Evolutionary conservation across 1,140 invertebrate species (phyloP), one percentile per base, ranked within the genome.

Genomic region (Laupala kohalensis): DNA sequence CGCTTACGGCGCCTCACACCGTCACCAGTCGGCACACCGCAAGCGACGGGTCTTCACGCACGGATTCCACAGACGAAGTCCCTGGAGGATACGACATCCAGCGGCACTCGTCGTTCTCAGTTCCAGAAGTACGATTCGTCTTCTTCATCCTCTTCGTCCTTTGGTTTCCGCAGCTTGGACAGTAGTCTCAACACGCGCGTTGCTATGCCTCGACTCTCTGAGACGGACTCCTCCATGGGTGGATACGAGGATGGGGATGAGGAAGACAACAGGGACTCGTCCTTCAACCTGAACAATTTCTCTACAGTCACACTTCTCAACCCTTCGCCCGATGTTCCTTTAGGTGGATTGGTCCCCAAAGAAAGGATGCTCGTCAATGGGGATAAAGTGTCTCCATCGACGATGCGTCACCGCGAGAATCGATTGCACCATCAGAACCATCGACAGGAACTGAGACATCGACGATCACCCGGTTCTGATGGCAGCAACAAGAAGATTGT

Each of bases 241-340:
- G 81, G 83, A 19, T 86, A 86, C 73, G 84, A 85, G 70, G 84
- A 86, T 71, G 84, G 83, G 0, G 84, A 84, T 73, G 85, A 86
- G 66, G 82, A 83, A 74, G 84, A 86, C 70, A 82, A 81, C 74
- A 81, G 71, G 4, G 74, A 72, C 25, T 73, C 74, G 24, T 72
- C 71, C n/a, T 19, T 73, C 28, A 74, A 73, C 30, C 69, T 74
- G 6, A 74, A 74, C 63, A 75, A 67, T 27, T 74, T 75, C 68
- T 75, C 75, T 4, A 68, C 75, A 6, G 64, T 75, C 9, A 74
- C 75, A n/a, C 28, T 74, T 12, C 63, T 75, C 53, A 77, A 76
- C 65, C 72, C 75, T 15, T 76, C 76, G 15, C 74, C 73, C 30
- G 75, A 75, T 64, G 30, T 72, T 53, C 28, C 69, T 12, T 23